Base-by-base conservation (phyloP, 2,113 vertebrate species). In the Oryctolagus cuniculus region DNA sequence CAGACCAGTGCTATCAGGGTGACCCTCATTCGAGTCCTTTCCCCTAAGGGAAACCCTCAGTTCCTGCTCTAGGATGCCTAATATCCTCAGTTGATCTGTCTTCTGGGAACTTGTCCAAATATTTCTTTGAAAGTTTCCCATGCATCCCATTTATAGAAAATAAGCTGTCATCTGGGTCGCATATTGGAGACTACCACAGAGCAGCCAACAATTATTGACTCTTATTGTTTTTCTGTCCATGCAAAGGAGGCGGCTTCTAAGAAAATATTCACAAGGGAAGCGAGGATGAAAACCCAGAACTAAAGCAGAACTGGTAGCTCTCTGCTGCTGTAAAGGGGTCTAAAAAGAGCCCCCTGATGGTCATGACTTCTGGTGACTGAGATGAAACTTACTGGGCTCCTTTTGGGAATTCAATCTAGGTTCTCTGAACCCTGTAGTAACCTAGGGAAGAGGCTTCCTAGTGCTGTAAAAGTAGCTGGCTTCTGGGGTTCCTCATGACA, bases 61-160 rank as follows among this genome's bases (percentile, higher is more conserved):
- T 79, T 95, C 66, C 86, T 91, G 17, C 21, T 31, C 89, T 53
- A 69, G 34, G 75, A 83, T 83, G 53, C 66, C 61, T 36, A 49
- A 19, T 66, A 70, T 92, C 91, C 83, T 93, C 36, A 69, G 83
- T 29, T 92, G 70, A 94, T 96, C 93, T 93, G 63, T 95, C 87
- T 91, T 88, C 96, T 96, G 97, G 96, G 97, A 97, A 96, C 58
- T 72, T 75, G 61, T 96, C 96, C 96, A 97, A 96, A 96, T 83
- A 89, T 95, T 97, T 96, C 95, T 97, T 96, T 96, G 95, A 96
- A 95, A 97, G 93, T 96, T 97, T 95, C 97, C 83, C 92, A 89
- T 88, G 95, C 69, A 75, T 97, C 92, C 79, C 86, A 89, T 95
- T 97, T 95, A 93, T 83, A 97, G 81, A 95, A 89, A 96, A 87